phyloP scores from a whole-genome alignment of 2,797 vertebrate genomes.

The Labroides dimidiatus region DNA sequence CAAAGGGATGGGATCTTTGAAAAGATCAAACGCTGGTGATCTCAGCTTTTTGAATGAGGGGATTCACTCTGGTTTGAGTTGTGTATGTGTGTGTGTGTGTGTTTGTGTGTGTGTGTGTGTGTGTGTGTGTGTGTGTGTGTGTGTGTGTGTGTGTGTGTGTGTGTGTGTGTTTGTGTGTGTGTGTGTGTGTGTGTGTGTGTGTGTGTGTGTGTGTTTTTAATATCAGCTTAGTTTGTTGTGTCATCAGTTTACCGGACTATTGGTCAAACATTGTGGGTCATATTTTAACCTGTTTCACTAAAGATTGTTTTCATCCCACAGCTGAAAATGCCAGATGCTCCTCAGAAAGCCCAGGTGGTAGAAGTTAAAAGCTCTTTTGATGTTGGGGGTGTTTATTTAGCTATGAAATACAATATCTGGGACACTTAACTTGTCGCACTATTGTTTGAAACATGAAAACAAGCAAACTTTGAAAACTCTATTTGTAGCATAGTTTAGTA shows the following conservation, averaged over 20 bases:
- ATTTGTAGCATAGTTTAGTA: no score
- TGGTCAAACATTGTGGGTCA: neutral
- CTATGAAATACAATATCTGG: no score
- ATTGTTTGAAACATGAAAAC: no score
- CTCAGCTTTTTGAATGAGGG: neutral
- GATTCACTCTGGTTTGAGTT: neutral
- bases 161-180: neutral
- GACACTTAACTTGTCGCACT: no score
- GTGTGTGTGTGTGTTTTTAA: neutral
- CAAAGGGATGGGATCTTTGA: slow-evolving; percentile 7
- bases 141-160: neutral
- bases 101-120: no score
- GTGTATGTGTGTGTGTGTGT: neutral
- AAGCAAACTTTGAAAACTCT: no score
- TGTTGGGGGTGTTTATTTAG: no score
- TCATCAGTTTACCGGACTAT: neutral
- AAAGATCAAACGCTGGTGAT: slow-evolving; percentile 12
- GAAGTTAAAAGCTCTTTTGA: no score
- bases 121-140: neutral
- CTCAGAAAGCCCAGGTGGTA: neutral
- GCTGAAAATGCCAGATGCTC: neutral
- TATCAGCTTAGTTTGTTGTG: neutral
- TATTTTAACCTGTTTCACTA: neutral
- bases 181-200: no score
- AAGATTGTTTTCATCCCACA: neutral